Evolutionary conservation across 2,888 invertebrate genomes (phyloP).

Genomic region (Willowsia nigromaculata): DNA sequence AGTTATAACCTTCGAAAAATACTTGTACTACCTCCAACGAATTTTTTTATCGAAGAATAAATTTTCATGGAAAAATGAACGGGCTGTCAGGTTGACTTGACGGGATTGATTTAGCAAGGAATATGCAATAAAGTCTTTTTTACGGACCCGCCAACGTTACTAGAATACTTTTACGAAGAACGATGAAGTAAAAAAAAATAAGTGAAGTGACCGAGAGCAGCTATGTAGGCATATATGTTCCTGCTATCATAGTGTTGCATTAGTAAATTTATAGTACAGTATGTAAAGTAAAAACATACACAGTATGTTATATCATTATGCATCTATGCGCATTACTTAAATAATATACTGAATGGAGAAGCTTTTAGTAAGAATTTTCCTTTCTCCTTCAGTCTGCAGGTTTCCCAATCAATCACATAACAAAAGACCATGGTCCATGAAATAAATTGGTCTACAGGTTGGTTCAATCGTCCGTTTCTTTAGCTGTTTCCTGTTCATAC

Average conservation of each 20-base stretch:
- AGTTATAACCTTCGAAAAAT: neutral
- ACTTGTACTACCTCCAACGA: slow-evolving; percentile 7
- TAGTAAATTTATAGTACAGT: neutral
- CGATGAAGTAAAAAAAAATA: neutral
- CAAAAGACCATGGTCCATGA: slow-evolving; percentile 67
- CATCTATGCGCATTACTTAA: neutral
- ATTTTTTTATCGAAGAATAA: slow-evolving; percentile 65
- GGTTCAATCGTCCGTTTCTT: slow-evolving; percentile 71
- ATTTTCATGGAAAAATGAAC: slow-evolving; percentile 63
- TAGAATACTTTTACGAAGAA: neutral
- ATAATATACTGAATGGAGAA: neutral
- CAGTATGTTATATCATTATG: neutral
- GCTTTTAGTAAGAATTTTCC: slow-evolving; percentile 17
- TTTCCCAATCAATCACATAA: slow-evolving; percentile 72
- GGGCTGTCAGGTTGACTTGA: slow-evolving; percentile 56
- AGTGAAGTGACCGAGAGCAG: neutral
- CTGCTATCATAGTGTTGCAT: too few species aligned
- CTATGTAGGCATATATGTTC: too few species aligned
- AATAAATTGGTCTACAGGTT: slow-evolving; percentile 76
- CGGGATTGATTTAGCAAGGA: slow-evolving; percentile 59
- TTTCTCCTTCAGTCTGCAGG: slow-evolving; percentile 56
- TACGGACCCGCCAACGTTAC: slow-evolving; percentile 26
- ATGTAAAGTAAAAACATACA: neutral
- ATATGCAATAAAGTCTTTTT: slow-evolving; percentile 64
- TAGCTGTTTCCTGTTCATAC: slow-evolving; percentile 64